Base-by-base conservation (phyloP, 2,797 vertebrate genomes). In the Argyrosomus regius region DNA sequence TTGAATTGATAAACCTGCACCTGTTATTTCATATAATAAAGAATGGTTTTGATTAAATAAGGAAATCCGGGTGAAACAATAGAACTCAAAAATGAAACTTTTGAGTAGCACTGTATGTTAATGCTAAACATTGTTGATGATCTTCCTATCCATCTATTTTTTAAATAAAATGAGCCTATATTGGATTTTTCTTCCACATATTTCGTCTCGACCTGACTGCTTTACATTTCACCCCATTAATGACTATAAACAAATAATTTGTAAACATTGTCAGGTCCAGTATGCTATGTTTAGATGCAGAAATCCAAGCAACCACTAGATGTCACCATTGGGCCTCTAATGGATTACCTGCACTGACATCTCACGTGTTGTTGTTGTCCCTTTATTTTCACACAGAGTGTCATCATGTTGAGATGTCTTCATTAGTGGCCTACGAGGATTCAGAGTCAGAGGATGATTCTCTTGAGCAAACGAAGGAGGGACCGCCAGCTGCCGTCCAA, bases 351-450 rank as follows among this genome's bases (percentile, higher is more conserved):
- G 3, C 3, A 43, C 24, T 72, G 5, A 60, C 7, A 45, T 12
- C 8, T 41, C 50, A 54, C 26, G 35, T 39, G 35, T 39, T 39
- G 8, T 22, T 71, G 24, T 17, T 82, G 6, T 45, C 45, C 16
- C 43, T 64, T 35, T 63, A 1, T 76, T 86, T 84, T 75, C 35
- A 45, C 41, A 80, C 61, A 87, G 84, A 24, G 17, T 45, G 31
- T 31, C 61, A 65, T 58, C 16, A 54, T 50, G 64, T 48, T 56
- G 87, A 60, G 72, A 98, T 98, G 97, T 95, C 91, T 77, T 95
- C 96, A 0, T 87, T 99, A 87, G 98, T 99, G 89, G 95, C 96
- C 54, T 99, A 99, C 76, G 97, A 97, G 3, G 96, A 98, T 77
- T 99, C 98, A 5, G 97, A 97, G 74, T 95, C 96, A 0, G 97